These are phyloP conservation scores for Drepana falcataria DNA, from an alignment of 2,888 invertebrate species.

Conservation along the genomic window DNA sequence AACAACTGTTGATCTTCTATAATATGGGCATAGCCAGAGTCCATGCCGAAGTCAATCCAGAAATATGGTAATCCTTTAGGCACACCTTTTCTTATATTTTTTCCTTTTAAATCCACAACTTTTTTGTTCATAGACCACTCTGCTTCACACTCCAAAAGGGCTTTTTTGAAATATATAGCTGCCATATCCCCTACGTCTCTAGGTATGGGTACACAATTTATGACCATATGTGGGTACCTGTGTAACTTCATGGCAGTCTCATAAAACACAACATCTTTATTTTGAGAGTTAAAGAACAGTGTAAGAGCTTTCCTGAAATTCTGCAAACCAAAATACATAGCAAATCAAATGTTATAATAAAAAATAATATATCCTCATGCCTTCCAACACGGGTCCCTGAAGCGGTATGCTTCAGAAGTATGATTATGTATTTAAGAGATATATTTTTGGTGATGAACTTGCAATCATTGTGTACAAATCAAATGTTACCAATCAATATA, in stretches of 20 bases:
- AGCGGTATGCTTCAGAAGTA: too few species aligned
- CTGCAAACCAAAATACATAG: conserved; percentile 53
- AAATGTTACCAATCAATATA: too few species aligned
- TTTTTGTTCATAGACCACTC: conserved; percentile 98
- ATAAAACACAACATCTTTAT: conserved; percentile 92
- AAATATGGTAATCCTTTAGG: conserved; percentile 98
- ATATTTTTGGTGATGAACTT: too few species aligned
- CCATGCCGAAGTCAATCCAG: conserved; percentile 94
- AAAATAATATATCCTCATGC: too few species aligned
- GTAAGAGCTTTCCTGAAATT: conserved; percentile 87
- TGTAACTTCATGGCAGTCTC: conserved; percentile 89
- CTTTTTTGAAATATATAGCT: conserved; percentile 99
- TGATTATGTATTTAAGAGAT: too few species aligned
- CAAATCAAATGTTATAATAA: too few species aligned
- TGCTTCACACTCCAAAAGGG: conserved; percentile 94
- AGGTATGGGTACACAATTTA: conserved; percentile 94
- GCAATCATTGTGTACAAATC: too few species aligned
- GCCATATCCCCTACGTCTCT: conserved; percentile 91
- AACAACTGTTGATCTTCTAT: conserved; percentile 95
- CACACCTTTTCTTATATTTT: conserved; percentile 87
- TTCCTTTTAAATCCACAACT: conserved; percentile 76
- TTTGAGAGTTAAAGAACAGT: conserved; percentile 84
- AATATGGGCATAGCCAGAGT: conserved; percentile 96
- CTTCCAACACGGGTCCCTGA: too few species aligned
- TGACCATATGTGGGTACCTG: conserved; percentile 88